A percentile compares a stretch with the other conserved stretches of the same genome.
Conservation (phyloP, 2,797 vertebrate genomes). For the Phylloscopus collybita region DNA sequence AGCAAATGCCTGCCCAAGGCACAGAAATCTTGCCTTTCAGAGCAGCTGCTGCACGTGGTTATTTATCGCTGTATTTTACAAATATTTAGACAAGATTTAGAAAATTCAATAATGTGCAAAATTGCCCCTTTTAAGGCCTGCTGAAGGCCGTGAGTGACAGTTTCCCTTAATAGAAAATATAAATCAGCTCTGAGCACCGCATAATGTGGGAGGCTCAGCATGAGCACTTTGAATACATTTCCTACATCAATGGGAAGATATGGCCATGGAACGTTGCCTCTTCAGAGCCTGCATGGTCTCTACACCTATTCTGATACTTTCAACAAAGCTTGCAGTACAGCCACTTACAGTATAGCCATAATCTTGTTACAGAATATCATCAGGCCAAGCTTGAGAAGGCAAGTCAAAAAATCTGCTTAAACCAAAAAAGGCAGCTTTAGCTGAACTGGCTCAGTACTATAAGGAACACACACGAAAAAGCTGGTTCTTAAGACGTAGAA, state of each 20-base stretch:
- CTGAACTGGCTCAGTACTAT: background rate
- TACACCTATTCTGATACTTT: background rate
- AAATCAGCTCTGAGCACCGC: slow-evolving; percentile 5
- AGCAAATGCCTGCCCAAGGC: slow-evolving; percentile 29
- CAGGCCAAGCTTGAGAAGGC: background rate
- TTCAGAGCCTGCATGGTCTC: background rate
- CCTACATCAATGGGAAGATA: background rate
- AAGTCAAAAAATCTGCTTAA: background rate
- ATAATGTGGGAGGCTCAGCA: slow-evolving; percentile 20
- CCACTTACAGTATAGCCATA: background rate
- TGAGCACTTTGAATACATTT: slow-evolving; percentile 37
- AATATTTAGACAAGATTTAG: slow-evolving; percentile 69
- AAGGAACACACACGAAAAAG: background rate
- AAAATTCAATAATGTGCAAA: slow-evolving; percentile 60
- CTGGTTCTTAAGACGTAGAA: background rate
- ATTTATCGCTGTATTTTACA: slow-evolving; percentile 62
- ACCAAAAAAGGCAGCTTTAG: background rate
- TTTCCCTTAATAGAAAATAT: slow-evolving; percentile 57
- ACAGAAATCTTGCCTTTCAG: slow-evolving; percentile 25
- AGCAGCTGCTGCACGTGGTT: slow-evolving; percentile 17
- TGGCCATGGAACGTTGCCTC: rapidly evolving
- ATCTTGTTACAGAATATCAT: background rate
- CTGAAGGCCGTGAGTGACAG: slow-evolving; percentile 54
- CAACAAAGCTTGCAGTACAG: background rate
- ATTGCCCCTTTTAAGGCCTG: slow-evolving; percentile 30